Percentiles rank a stretch among this genome's conserved stretches.
These are phyloP conservation scores for Scarus forsteni DNA, from an alignment of 2,797 vertebrate species.

Conservation along the genomic window DNA sequence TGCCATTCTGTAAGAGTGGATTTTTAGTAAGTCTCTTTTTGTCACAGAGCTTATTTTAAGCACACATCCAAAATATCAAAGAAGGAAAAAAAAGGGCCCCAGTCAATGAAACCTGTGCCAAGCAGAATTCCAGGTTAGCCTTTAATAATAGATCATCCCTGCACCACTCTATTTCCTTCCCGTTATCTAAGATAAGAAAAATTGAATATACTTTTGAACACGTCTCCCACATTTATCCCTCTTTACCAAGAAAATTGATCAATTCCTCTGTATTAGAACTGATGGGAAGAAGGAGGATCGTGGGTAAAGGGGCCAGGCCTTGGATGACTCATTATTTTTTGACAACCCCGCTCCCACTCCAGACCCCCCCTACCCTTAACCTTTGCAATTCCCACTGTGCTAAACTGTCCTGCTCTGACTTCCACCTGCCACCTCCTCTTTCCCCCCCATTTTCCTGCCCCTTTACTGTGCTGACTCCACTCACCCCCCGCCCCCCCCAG, in stretches of 20 bases:
- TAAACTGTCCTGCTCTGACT: constrained; percentile 77
- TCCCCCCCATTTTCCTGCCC: constrained; percentile 27
- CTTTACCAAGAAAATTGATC: constrained; percentile 7
- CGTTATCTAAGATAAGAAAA: constrained; percentile 16
- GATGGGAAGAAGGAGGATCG: constrained; percentile 43
- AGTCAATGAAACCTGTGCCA: too few species aligned
- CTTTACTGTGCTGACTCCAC: constrained; percentile 14
- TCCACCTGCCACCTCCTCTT: constrained; percentile 70
- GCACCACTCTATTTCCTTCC: not conserved
- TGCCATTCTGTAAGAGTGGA: too few species aligned
- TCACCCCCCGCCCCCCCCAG: constrained; percentile 8
- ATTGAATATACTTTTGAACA: constrained; percentile 14
- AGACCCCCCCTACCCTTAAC: constrained; percentile 54
- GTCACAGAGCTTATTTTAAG: too few species aligned
- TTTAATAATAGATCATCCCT: too few species aligned
- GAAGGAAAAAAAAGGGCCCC: too few species aligned
- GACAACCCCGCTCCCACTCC: constrained; percentile 53
- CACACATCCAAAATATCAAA: too few species aligned
- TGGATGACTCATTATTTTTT: constrained; percentile 62
- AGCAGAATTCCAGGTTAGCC: too few species aligned
- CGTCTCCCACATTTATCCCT: constrained; percentile 5
- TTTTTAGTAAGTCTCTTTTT: too few species aligned
- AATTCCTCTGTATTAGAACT: constrained; percentile 23
- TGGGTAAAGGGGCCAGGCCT: constrained; percentile 59
- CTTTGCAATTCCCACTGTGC: constrained; percentile 67